phyloP scores from a whole-genome alignment of 2,113 vertebrate species.

The Bujurquina vittata region DNA sequence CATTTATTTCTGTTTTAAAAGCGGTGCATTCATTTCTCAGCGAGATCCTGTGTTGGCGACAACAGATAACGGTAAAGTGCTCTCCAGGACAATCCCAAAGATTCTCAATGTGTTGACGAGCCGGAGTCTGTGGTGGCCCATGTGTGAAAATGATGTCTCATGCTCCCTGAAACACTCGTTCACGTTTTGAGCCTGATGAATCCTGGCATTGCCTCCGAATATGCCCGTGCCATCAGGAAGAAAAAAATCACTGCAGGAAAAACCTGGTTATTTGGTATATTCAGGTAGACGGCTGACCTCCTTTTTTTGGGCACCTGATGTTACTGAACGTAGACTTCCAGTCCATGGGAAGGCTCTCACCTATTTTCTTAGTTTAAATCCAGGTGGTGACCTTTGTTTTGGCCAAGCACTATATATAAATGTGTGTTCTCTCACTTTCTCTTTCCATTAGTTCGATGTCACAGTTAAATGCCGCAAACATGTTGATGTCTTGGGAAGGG shows the following conservation, averaged over 20 bases:
- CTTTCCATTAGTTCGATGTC: background rate
- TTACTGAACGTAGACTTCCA: background rate
- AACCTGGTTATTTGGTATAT: background rate
- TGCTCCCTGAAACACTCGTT: background rate
- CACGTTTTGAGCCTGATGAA: background rate
- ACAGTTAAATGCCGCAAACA: background rate
- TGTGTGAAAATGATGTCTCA: background rate
- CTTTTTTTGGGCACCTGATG: background rate
- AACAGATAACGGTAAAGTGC: background rate
- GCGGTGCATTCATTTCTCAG: too few relatives aligned
- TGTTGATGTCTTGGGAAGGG: background rate
- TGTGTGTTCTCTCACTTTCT: background rate
- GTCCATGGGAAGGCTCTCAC: background rate
- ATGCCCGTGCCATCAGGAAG: background rate
- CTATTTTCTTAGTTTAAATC: background rate
- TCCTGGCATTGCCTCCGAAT: background rate
- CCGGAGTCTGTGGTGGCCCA: background rate
- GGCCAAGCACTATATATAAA: background rate
- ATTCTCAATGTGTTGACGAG: background rate
- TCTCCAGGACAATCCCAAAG: background rate
- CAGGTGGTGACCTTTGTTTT: background rate
- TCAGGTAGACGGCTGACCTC: background rate
- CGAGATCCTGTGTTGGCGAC: too few relatives aligned
- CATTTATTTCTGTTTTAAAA: background rate
- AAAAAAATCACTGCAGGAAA: background rate